phyloP scores from a whole-genome alignment of 1,140 invertebrate species.

The Temnothorax longispinosus region DNA sequence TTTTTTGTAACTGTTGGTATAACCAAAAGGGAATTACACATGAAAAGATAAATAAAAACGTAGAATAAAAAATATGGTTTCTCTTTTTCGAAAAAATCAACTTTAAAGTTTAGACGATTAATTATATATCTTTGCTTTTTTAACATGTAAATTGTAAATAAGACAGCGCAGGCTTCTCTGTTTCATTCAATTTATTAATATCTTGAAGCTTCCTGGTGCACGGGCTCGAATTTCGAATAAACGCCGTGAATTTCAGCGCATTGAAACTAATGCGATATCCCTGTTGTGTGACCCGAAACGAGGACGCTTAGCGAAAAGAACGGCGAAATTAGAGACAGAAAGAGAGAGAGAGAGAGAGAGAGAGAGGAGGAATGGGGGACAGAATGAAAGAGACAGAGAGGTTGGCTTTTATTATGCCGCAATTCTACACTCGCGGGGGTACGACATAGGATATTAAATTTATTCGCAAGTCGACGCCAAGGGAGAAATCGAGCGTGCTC shows the following conservation, averaged over 20 bases:
- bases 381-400: not conserved
- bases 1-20: no score
- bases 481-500: constrained; percentile 48
- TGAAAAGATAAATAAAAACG: no score
- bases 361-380: not conserved
- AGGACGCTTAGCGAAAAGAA: constrained; percentile 2
- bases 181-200: not conserved
- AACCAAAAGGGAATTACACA: no score
- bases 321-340: not conserved
- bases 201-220: not conserved
- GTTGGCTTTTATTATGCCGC: constrained; percentile 45
- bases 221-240: not conserved
- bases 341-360: not conserved
- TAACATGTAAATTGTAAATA: not conserved
- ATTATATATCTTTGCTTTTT: not conserved
- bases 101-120: no score
- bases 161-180: not conserved
- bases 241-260: not conserved
- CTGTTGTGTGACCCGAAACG: not conserved
- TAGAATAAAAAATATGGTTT: no score
- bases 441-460: constrained; percentile 43
- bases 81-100: no score
- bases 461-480: constrained; percentile 46
- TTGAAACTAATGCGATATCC: not conserved
- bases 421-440: constrained; percentile 35